Percentiles rank a stretch among this genome's conserved stretches.
These are phyloP conservation scores for Choloepus didactylus DNA, from an alignment of 2,797 vertebrate genomes.

Conservation along the genomic window DNA sequence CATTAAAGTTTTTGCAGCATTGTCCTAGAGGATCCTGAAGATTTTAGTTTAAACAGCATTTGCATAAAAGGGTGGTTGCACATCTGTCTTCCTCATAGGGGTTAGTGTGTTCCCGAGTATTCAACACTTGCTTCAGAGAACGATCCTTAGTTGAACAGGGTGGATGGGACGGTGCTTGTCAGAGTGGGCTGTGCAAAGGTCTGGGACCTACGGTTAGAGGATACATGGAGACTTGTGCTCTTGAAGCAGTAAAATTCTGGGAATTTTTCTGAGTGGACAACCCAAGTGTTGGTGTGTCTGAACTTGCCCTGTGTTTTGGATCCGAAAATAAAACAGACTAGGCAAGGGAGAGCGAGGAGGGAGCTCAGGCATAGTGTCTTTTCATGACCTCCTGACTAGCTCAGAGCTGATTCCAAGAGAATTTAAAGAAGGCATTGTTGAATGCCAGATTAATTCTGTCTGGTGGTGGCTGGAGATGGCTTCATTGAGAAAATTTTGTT, in stretches of 20 bases:
- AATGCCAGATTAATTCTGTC: not conserved
- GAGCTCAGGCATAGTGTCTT: not conserved
- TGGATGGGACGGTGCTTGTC: not conserved
- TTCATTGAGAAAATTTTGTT: not conserved
- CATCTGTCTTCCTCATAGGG: not conserved
- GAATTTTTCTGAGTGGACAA: not conserved
- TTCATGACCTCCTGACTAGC: not conserved
- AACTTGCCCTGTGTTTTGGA: not conserved
- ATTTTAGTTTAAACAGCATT: not conserved
- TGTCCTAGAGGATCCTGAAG: not conserved
- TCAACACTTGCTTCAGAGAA: not conserved
- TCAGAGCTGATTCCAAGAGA: not conserved
- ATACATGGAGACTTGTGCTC: not conserved
- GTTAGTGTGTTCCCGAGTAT: not conserved
- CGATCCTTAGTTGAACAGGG: not conserved
- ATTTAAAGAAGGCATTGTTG: not conserved
- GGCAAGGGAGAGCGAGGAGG: not conserved
- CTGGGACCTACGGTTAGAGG: not conserved
- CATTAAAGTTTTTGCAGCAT: too few relatives aligned
- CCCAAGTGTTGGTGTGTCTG: not conserved
- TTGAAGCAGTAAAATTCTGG: not conserved
- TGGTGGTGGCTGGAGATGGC: not conserved
- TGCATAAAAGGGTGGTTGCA: not conserved
- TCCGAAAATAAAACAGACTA: not conserved
- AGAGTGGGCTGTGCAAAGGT: not conserved